These are phyloP conservation scores for Drosophila conformis DNA, from an alignment of 2,888 invertebrate genomes.

Conservation along the genomic window DNA sequence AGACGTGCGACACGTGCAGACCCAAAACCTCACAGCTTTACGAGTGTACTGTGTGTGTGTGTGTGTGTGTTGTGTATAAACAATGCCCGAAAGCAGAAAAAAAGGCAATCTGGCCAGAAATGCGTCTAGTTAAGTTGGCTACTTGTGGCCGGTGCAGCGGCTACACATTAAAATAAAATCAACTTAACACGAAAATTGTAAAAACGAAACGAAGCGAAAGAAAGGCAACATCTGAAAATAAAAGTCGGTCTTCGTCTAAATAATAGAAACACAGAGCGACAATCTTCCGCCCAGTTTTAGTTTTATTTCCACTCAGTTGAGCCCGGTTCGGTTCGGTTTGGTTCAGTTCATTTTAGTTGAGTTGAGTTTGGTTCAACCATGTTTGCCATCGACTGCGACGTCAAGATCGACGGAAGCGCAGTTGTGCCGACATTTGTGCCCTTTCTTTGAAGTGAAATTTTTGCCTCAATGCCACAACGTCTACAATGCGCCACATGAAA, in stretches of 20 bases:
- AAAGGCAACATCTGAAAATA: constrained; percentile 53
- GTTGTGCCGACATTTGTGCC: constrained; percentile 48
- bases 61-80: not conserved
- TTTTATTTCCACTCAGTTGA: constrained; percentile 20
- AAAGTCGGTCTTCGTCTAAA: constrained; percentile 39
- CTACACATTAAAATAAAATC: constrained; percentile 73
- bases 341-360: constrained; percentile 14
- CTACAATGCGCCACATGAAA: constrained; percentile 53
- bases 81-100: constrained; percentile 16
- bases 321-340: constrained; percentile 20
- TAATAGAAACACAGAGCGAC: constrained; percentile 27
- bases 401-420: constrained; percentile 35
- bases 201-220: constrained; percentile 39
- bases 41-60: not conserved
- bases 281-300: constrained; percentile 35
- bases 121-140: constrained; percentile 27
- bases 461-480: constrained; percentile 65
- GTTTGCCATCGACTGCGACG: constrained; percentile 3
- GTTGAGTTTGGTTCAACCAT: constrained; percentile 13
- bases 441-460: constrained; percentile 75
- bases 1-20: constrained; percentile 62
- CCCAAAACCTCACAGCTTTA: constrained; percentile 11
- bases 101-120: constrained; percentile 24
- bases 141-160: constrained; percentile 21
- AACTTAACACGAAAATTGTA: constrained; percentile 60